These are phyloP conservation scores for Cherax destructor DNA, from an alignment of 1,140 invertebrate species.

Conservation along the genomic window DNA sequence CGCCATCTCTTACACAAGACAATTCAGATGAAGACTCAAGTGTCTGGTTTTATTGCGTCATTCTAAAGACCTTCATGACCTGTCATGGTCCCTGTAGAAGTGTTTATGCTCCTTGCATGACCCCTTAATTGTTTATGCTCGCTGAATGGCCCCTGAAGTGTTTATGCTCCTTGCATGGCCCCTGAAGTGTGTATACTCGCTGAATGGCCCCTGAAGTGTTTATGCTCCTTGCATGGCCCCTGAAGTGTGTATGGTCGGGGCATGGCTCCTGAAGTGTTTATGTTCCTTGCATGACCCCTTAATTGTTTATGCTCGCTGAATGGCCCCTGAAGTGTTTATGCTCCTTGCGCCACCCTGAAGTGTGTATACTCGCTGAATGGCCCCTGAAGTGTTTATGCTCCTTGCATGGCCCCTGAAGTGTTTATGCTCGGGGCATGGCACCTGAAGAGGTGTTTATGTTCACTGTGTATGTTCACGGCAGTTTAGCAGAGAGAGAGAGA, in stretches of 20 bases:
- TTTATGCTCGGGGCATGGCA: neutral
- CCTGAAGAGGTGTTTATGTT: neutral
- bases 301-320: neutral
- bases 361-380: neutral
- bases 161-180: too few relatives aligned
- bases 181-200: too few relatives aligned
- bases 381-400: neutral
- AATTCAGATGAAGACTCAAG: too few relatives aligned
- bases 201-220: too few relatives aligned
- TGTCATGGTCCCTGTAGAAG: neutral
- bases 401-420: neutral
- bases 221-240: too few relatives aligned
- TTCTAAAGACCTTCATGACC: too few relatives aligned
- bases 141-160: too few relatives aligned
- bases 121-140: neutral
- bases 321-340: neutral
- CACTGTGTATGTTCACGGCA: neutral
- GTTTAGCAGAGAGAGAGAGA: too few relatives aligned
- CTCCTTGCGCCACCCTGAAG: too few relatives aligned
- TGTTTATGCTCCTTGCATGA: neutral
- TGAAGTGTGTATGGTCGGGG: neutral
- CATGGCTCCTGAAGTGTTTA: neutral
- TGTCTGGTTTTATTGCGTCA: too few relatives aligned
- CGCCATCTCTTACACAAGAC: too few relatives aligned
- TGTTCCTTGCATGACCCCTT: neutral